These are phyloP conservation scores for Drosophila repletoides DNA, from an alignment of 1,140 invertebrate species.

Conservation along the genomic window DNA sequence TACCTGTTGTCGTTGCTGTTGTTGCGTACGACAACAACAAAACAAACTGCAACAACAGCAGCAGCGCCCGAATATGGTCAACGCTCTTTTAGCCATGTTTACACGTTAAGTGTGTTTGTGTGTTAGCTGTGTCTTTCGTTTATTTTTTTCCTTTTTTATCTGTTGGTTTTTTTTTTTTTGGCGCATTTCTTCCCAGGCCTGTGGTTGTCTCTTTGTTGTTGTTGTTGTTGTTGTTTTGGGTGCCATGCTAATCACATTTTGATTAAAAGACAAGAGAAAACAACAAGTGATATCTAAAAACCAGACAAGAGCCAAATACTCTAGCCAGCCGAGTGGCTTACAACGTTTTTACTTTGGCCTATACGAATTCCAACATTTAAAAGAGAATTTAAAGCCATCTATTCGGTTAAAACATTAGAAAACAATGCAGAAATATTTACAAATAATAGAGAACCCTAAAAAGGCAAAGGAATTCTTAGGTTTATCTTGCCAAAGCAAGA, in stretches of 20 bases:
- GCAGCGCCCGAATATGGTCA: conserved; percentile 71
- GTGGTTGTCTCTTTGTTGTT: conserved; percentile 37
- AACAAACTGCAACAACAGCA: conserved; percentile 40
- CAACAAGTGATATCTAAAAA: conserved; percentile 35
- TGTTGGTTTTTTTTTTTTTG: conserved; percentile 8
- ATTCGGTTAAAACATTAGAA: no score
- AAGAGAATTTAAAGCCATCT: no score
- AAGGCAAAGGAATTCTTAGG: no score
- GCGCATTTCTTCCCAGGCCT: conserved; percentile 64
- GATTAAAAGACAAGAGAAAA: conserved; percentile 48
- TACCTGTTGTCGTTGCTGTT: conserved; percentile 47
- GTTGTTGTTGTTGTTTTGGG: conserved; percentile 14
- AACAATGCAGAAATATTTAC: no score
- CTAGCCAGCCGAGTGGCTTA: conserved; percentile 5
- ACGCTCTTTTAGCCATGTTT: conserved; percentile 79
- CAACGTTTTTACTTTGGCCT: no score
- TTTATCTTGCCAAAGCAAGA: no score
- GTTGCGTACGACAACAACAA: conserved; percentile 45
- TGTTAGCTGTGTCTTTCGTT: conserved; percentile 53
- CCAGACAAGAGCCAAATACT: conserved; percentile 26
- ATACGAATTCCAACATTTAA: no score
- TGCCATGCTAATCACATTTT: conserved; percentile 59
- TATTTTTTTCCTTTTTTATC: conserved; percentile 2
- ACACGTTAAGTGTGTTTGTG: conserved; percentile 78
- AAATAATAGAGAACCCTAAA: no score